Evolutionary conservation across 2,888 invertebrate species (phyloP), one percentile per base, ranked within the genome.

Genomic region (Hydriomena furcata): DNA sequence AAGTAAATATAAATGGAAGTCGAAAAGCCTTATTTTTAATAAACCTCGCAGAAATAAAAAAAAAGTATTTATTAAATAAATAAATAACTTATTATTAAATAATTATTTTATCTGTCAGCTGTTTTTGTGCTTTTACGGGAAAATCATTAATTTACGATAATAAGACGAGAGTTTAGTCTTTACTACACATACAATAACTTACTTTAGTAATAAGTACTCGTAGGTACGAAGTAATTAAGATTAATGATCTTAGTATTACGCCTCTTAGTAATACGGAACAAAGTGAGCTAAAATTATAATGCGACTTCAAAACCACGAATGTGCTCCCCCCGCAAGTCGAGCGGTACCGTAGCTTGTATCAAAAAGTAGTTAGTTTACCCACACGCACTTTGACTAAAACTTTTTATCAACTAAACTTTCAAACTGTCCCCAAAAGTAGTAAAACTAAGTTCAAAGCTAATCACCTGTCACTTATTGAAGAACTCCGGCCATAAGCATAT

Each of bases 391-490:
- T 74, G 65, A 68, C 68, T 61, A 59, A 88, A 89, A 88, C 84
- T 88, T 89, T 87, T 84, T 74, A 75, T 59, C 64, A 68, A 67
- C 76, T 75, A 69, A 88, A 88, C 84, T 87, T 88, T 87, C 69
- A 43, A 72, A 70, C 64, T 60, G 71, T 65, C 54, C 55, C 59
- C 55, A 73, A 77, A 82, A 84, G 76, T 81, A 81, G 52, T 68
- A 13, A 68, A 84, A 86, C 68, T 80, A 77, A 83, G 73, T 85
- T 82, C 71, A 35, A 48, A 52, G 53, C 48, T 60, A 46, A 65
- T 74, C 68, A 79, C 73, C 75, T 78, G 75, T 75, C 76, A 84
- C 82, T 79, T 75, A 73, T 60, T 50, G 57, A 49, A 42, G 63
- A 65, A 55, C 63, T 70, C 69, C 61, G 70, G 68, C 76, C 81